These are phyloP conservation scores for Gymnocypris eckloni DNA, from an alignment of 2,797 vertebrate species.

Conservation along the genomic window DNA sequence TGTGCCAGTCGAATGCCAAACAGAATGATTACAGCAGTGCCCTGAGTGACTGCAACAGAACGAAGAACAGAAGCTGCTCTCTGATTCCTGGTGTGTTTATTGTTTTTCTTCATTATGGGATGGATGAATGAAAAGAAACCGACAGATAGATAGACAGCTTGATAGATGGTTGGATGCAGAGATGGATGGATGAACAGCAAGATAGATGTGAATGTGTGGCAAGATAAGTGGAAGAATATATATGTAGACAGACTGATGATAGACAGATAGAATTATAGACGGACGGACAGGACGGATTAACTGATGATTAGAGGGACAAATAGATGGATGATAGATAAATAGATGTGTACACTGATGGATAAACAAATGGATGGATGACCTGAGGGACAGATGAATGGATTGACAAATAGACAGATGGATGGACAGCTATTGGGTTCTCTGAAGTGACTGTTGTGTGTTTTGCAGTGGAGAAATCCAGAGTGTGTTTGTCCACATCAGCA, in stretches of 20 bases:
- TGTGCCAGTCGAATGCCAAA: slow-evolving; percentile 82
- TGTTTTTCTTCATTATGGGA: background rate
- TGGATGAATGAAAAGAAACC: background rate
- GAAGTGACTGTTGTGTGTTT: slow-evolving; percentile 50
- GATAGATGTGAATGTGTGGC: too few relatives aligned
- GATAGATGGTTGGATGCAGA: too few relatives aligned
- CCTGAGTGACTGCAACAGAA: slow-evolving; percentile 86
- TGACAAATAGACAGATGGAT: background rate
- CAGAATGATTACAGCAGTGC: slow-evolving; percentile 85
- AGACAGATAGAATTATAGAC: fast-evolving
- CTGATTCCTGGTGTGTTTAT: slow-evolving; percentile 84
- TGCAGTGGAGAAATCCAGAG: slow-evolving; percentile 90
- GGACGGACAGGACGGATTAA: fast-evolving
- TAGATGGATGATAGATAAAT: background rate
- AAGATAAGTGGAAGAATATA: background rate
- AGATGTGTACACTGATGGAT: background rate
- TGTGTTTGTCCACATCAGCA: slow-evolving; percentile 83
- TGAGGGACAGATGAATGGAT: too few relatives aligned
- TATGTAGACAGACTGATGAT: background rate
- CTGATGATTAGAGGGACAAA: fast-evolving
- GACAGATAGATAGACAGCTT: background rate
- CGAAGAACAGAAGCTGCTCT: slow-evolving; percentile 87
- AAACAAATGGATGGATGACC: background rate
- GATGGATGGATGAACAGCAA: background rate
- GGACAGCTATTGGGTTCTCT: background rate